Base-by-base conservation (phyloP, 2,888 invertebrate genomes). In the Acleris literana region DNA sequence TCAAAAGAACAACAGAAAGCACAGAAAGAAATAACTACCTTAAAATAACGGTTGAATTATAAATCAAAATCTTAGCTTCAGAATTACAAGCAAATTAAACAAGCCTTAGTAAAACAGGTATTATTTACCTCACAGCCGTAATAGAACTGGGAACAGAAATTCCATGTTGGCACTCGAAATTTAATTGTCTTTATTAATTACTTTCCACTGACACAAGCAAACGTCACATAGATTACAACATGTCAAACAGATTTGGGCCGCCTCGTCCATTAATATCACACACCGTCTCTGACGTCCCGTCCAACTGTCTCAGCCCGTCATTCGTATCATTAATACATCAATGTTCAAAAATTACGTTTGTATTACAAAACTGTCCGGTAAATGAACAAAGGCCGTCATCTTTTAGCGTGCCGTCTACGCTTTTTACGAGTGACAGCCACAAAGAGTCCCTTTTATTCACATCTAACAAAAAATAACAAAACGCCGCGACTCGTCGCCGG, bases 401-500 rank as follows among this genome's bases (percentile, higher is more conserved):
- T 77, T 71, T 77, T 74, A 79, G 75, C 80, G 82, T 83, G 83
- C 76, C 79, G 80, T 84, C 81, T 82, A 74, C 78, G 68, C 76
- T 82, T 82, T 81, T 81, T 81, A 81, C 76, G 75, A 78, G 76
- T 82, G 73, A 76, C 78, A 80, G 75, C 83, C 86, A 89, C 86
- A 85, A 85, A 83, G 81, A 79, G 78, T 78, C 77, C 74, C 79
- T 83, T 85, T 86, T 83, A 84, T 85, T 85, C 88, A 90, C 88
- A 83, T 84, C 72, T 74, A 78, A 80, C 82, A 83, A 86, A 88
- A 87, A 86, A 86, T 81, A 88, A 88, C 86, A 88, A 87, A 86
- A 87, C 84, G 82, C 76, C 79, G 82, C 86, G 79, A 85, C 82
- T 81, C 85, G 83, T 81, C 85, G 87, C 82, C 86, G 85, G 84